phyloP scores from a whole-genome alignment of 2,888 invertebrate species.

The Scelioninae gen. 2 region DNA sequence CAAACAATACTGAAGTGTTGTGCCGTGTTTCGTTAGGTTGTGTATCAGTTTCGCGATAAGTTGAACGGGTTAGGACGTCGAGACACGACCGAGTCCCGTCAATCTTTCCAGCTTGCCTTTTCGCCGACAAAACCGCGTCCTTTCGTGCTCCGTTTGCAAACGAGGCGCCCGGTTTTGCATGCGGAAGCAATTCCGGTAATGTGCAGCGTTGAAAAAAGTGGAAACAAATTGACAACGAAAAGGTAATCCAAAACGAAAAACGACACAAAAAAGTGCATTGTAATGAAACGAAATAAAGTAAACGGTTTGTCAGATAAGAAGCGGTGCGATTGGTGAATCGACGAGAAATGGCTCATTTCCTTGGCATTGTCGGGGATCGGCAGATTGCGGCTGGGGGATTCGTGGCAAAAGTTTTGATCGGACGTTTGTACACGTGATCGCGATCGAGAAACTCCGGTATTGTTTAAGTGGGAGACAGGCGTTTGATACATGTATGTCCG shows the following conservation, averaged over 20 bases:
- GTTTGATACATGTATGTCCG: slow-evolving; percentile 22
- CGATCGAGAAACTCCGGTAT: slow-evolving; percentile 7
- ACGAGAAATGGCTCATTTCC: slow-evolving; percentile 40
- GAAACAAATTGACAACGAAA: not conserved
- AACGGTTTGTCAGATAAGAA: slow-evolving; percentile 30
- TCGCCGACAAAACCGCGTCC: too few species aligned
- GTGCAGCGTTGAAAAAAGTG: not conserved
- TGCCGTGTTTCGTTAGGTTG: too few species aligned
- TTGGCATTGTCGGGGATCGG: slow-evolving; percentile 19
- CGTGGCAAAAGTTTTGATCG: slow-evolving; percentile 27
- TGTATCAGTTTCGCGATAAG: too few species aligned
- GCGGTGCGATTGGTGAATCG: slow-evolving; percentile 37
- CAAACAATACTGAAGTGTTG: too few species aligned
- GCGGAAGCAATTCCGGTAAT: too few species aligned
- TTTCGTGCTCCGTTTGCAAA: too few species aligned
- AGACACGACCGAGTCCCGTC: too few species aligned
- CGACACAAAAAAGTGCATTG: slow-evolving; percentile 48
- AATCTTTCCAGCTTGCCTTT: too few species aligned
- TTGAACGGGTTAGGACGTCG: too few species aligned
- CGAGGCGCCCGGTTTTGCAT: too few species aligned
- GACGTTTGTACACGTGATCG: slow-evolving; percentile 33
- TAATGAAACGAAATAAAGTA: slow-evolving; percentile 30
- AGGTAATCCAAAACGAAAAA: slow-evolving; percentile 18
- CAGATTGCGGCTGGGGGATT: slow-evolving; percentile 4
- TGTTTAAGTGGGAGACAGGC: slow-evolving; percentile 9